Percentiles rank a stretch among this genome's conserved stretches.
Conservation (phyloP, 2,113 vertebrate genomes). For the Mesoclemmys tuberculata region DNA sequence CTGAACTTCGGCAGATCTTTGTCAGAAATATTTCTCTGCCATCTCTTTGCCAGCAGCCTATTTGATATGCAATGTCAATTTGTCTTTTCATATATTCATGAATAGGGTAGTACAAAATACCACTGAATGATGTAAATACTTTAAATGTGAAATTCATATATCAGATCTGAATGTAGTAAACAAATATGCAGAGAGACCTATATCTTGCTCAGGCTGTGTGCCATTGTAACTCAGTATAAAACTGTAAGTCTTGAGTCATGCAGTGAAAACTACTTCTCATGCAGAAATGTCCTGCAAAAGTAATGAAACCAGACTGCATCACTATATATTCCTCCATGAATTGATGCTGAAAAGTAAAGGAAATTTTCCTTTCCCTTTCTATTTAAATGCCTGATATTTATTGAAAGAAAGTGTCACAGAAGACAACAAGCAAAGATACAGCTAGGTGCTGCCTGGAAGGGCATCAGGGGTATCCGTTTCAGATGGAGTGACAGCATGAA, state of each 20-base stretch:
- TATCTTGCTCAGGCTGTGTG: constrained; percentile 34
- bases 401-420: background rate
- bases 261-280: background rate
- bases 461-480: background rate
- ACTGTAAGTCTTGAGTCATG: constrained; percentile 35
- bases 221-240: constrained; percentile 59
- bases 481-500: constrained; percentile 23
- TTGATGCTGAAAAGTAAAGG: background rate
- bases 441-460: background rate
- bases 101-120: constrained; percentile 35
- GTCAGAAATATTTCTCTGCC: constrained; percentile 35
- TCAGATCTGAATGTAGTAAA: constrained; percentile 63
- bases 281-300: background rate
- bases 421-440: background rate
- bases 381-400: background rate
- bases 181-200: constrained; percentile 66
- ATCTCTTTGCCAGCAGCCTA: constrained; percentile 41
- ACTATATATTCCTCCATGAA: constrained; percentile 32
- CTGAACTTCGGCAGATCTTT: constrained; percentile 55
- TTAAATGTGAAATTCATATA: constrained; percentile 63
- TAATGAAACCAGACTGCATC: background rate
- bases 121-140: constrained; percentile 9
- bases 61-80: constrained; percentile 65
- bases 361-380: background rate
- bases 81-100: constrained; percentile 63